Evolutionary conservation across 2,888 invertebrate species (phyloP), one percentile per base, ranked within the genome.

Genomic region (Tipula confusa): DNA sequence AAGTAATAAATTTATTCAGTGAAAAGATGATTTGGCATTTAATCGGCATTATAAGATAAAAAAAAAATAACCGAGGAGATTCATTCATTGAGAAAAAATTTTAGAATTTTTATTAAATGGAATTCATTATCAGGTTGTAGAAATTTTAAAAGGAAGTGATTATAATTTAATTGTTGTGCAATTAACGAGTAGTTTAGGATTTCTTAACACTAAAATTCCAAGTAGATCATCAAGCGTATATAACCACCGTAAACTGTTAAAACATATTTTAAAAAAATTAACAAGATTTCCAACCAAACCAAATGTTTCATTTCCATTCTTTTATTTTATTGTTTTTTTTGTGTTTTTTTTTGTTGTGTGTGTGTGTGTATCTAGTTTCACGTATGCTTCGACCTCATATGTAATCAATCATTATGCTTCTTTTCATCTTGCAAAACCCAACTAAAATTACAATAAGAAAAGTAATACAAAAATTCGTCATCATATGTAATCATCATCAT

Each of bases 341-440:
- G n/a, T n/a, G n/a, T n/a, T n/a, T n/a, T n/a, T n/a, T n/a, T n/a
- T n/a, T n/a, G n/a, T n/a, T n/a, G n/a, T n/a, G n/a, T n/a, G n/a
- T 80, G 7, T n/a, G 5, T 79, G 4, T 80, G n/a, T 80, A n/a
- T 80, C 7, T 29, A 80, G 31, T 29, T 80, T 80, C 31, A 29
- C 29, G n/a, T 80, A 31, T 80, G 31, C 31, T 80, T 80, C 80
- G 80, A 80, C 80, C 80, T 80, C 80, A 80, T 29, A 80, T 15
- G 80, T 31, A 80, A 80, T 80, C 80, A 80, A 80, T 80, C 80
- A 80, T 80, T 80, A 31, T 80, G 80, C 31, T 18, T 80, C 80
- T 29, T 29, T 29, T 29, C 29, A 29, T 29, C 29, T 31, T 80
- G 31, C 80, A 64, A 64, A 64, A 64, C 24, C 18, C 64, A 64